Base-by-base conservation (phyloP, 2,797 vertebrate genomes). In the Amblyopsis hoosieri region DNA sequence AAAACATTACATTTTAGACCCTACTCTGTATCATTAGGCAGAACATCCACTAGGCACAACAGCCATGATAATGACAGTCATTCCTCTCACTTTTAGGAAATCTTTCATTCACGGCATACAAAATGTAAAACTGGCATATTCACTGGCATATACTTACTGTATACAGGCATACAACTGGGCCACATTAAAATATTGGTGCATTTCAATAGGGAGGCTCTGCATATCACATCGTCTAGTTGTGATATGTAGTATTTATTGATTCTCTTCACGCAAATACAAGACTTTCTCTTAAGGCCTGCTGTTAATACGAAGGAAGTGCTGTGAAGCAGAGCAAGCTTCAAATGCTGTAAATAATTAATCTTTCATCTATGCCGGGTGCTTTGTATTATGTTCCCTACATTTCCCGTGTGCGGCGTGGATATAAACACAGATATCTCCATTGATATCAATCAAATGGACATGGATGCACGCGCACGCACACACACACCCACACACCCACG, bases 301-400 rank as follows among this genome's bases (percentile, higher is more conserved):
- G 68, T 56, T 78, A 75, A 81, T 73, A 54, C 13, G 60, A 69
- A 72, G 67, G 56, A 89, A 83, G 85, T 74, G 51, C 60, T 4
- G 49, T 10, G 42, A 45, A 17, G 63, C 29, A n/a, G 56, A 71
- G 73, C 72, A 48, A 61, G 56, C 59, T 78, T 76, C 76, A 64
- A 66, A 69, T 78, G 55, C 61, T 63, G 77, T 84, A 77, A 88
- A 87, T 88, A 82, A 80, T 75, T 68, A 62, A 77, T 60, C 69
- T 55, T 80, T 70, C 64, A 80, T 74, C 64, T 62, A 64, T 78
- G 56, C 74, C 71, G 7, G 37, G 37, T 66, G 49, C 72, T 64
- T 72, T 77, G 67, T 76, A 31, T 61, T 65, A 66, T 66, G 60
- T 62, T 62, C 1, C 37, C 37, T 11, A 11, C 17, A 3, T 23